Conservation (phyloP, 2,888 invertebrate genomes). For the Patella pellucida region DNA sequence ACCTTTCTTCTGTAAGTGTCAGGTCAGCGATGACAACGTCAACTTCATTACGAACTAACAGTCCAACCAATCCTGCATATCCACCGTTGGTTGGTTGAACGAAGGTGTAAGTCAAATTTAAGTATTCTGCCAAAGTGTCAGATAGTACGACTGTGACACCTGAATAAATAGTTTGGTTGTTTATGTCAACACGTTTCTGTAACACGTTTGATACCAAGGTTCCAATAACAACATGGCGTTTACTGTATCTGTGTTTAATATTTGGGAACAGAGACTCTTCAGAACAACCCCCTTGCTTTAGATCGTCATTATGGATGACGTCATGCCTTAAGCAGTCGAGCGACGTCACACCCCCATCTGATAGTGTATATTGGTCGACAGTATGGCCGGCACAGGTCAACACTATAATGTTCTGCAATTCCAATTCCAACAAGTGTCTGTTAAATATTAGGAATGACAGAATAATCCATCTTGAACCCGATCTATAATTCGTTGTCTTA, state of each 20-base stretch:
- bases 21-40: background rate
- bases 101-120: background rate
- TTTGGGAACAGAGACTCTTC: background rate
- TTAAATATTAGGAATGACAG: no score
- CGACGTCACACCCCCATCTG: no score
- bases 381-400: no score
- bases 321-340: no score
- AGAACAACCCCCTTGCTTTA: background rate
- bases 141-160: background rate
- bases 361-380: no score
- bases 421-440: no score
- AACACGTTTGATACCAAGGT: background rate
- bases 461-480: background rate
- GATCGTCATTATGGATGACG: background rate
- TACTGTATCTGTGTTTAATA: background rate
- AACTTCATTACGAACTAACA: background rate
- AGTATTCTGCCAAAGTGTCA: background rate
- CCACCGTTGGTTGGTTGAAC: background rate
- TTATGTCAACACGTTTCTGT: background rate
- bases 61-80: background rate
- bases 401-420: no score
- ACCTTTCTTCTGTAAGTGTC: background rate
- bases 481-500: background rate
- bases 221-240: background rate
- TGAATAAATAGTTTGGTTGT: background rate